Base-by-base conservation (phyloP, 2,113 vertebrate species). In the Phylloscopus whistleri region DNA sequence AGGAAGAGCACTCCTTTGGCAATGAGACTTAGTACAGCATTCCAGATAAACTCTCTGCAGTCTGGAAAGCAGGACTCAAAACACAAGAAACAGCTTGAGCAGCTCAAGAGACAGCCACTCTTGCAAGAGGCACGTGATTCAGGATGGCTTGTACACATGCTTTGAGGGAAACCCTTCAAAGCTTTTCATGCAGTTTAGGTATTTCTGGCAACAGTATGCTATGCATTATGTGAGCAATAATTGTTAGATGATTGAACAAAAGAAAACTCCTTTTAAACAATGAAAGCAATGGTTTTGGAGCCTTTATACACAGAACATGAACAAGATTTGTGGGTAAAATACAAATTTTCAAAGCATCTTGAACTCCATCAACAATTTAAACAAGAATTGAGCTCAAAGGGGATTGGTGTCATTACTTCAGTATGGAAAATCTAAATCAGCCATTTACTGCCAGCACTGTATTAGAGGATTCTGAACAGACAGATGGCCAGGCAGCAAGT, bases 61-160 rank as follows among this genome's bases (percentile, higher is more conserved):
- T 67, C 48, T 64, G 1, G 3, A 84, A 81, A 51, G 28, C 17
- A 87, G 31, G 15, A 44, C 37, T 86, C 53, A 49, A 80, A 90
- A 64, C 21, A 66, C 5, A 17, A 6, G 27, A 67, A 87, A 89
- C 72, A 81, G 12, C 39, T 72, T 70, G n/a, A 80, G 31, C 43
- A 83, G 67, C 39, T 92, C 56, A 59, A 78, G 43, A 84, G 22
- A 58, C 5, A 66, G 39, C 6, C n/a, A 59, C 17, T 4, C n/a
- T 20, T 87, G 17, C 44, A 72, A 59, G 9, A 60, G 7, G 22
- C 39, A 63, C 0, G 0, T 63, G 51, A 56, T 15, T n/a, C 39
- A 55, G 46, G 37, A 77, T 18, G 16, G 21, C 6, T 66, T n/a
- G 35, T 78, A 28, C 11, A 52, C 4, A 22, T 8, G 39, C 19